Conservation (phyloP, 2,888 invertebrate genomes). For the Poecilobothrus nobilitatus region DNA sequence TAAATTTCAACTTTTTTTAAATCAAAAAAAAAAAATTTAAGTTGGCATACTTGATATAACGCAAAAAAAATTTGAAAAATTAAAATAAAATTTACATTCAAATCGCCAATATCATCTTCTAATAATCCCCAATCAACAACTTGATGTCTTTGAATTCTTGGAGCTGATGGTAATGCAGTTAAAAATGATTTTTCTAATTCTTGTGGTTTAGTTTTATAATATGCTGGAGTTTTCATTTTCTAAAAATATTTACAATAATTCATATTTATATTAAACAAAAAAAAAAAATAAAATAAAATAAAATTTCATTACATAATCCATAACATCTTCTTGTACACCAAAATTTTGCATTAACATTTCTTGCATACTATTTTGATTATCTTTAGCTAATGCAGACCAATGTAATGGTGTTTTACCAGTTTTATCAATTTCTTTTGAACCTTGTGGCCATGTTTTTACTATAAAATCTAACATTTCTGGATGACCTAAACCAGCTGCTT, state of each 20-base stretch:
- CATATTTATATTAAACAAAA: too few relatives aligned
- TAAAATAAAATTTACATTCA: slow-evolving; percentile 28
- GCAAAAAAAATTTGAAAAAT: slow-evolving; percentile 6
- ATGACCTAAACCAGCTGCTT: slow-evolving; percentile 78
- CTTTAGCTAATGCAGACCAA: slow-evolving; percentile 74
- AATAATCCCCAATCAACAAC: slow-evolving; percentile 50
- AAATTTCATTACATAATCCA: slow-evolving; percentile 61
- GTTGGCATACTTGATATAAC: too few relatives aligned
- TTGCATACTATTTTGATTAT: slow-evolving; percentile 67
- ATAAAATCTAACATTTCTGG: slow-evolving; percentile 67
- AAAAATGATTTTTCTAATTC: slow-evolving; percentile 69
- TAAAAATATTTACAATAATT: slow-evolving; percentile 44
- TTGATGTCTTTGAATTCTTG: slow-evolving; percentile 62
- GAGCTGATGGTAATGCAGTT: slow-evolving; percentile 68
- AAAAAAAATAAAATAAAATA: not conserved
- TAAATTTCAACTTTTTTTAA: too few relatives aligned
- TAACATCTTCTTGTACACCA: slow-evolving; percentile 74
- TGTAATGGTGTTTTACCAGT: slow-evolving; percentile 83
- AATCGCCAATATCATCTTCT: slow-evolving; percentile 44
- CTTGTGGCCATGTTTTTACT: slow-evolving; percentile 58
- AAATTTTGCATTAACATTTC: slow-evolving; percentile 34
- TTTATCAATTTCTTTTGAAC: slow-evolving; percentile 62
- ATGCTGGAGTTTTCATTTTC: slow-evolving; percentile 75
- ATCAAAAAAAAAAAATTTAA: too few relatives aligned
- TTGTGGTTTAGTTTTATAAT: slow-evolving; percentile 64